These are phyloP conservation scores for Ormyrus labotus DNA, from an alignment of 2,888 invertebrate genomes.

Conservation along the genomic window DNA sequence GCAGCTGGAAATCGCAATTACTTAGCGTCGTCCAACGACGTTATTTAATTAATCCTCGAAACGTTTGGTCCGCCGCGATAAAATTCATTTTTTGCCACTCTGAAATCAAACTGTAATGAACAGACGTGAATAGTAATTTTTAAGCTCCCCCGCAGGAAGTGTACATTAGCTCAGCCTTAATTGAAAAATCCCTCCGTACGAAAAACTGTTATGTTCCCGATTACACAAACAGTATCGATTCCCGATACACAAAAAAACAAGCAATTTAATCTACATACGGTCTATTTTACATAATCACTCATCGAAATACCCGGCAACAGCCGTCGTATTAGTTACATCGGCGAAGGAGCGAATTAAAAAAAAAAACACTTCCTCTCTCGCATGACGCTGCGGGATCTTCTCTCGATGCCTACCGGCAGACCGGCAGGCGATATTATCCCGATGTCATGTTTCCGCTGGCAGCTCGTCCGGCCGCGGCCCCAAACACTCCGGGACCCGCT, in stretches of 20 bases:
- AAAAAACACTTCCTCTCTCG: constrained; percentile 39
- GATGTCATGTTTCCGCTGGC: constrained; percentile 46
- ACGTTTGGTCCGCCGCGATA: too few species aligned
- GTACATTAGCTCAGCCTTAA: not conserved
- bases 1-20: too few species aligned
- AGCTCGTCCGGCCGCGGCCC: not conserved
- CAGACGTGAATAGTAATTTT: constrained; percentile 30
- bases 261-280: constrained; percentile 21
- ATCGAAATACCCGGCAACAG: constrained; percentile 25
- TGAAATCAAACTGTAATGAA: too few species aligned
- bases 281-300: constrained; percentile 44
- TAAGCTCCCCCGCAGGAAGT: constrained; percentile 16
- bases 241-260: not conserved
- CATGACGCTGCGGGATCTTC: constrained; percentile 34
- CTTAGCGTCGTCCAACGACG: too few species aligned
- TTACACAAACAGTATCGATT: not conserved
- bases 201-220: not conserved
- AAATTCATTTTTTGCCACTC: too few species aligned
- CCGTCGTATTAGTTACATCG: constrained; percentile 33
- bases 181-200: constrained; percentile 3
- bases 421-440: constrained; percentile 16
- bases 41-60: too few species aligned
- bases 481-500: not conserved
- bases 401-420: not conserved
- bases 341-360: constrained; percentile 10